Conservation (phyloP, 1,140 invertebrate species). For the Lepidurus apus region DNA sequence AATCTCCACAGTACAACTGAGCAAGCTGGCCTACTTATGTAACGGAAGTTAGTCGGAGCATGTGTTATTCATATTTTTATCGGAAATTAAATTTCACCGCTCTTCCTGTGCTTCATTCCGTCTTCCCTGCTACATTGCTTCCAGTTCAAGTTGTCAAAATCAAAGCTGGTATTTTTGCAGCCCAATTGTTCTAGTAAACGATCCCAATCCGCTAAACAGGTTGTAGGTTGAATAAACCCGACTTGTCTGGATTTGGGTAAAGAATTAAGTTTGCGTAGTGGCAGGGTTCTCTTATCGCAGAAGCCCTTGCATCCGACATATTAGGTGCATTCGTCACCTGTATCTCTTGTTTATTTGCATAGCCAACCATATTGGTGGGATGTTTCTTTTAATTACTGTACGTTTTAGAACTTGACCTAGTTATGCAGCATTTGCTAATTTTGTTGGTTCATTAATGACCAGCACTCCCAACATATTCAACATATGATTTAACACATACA, state of each 20-base stretch:
- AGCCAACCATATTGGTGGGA: conserved; percentile 21
- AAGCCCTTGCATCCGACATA: neutral
- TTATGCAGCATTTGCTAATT: neutral
- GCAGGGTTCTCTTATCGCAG: neutral
- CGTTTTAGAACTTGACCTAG: conserved; percentile 8
- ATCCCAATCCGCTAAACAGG: neutral
- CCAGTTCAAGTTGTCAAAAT: neutral
- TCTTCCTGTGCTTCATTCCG: conserved; percentile 18
- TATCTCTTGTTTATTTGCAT: neutral
- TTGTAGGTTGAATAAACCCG: no score
- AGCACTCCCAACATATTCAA: no score
- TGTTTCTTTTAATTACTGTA: neutral
- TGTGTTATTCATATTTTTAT: neutral
- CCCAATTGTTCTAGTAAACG: neutral
- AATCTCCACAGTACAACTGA: neutral
- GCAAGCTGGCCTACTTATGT: neutral
- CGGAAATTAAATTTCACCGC: neutral
- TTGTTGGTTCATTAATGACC: neutral
- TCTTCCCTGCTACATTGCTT: neutral
- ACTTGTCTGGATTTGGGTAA: neutral
- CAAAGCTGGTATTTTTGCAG: neutral
- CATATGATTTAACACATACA: neutral
- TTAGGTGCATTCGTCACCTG: conserved; percentile 7
- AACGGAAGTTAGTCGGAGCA: neutral
- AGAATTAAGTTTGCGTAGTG: neutral